Evolutionary conservation across 2,113 vertebrate species (phyloP).

Genomic region (Platichthys stellatus): DNA sequence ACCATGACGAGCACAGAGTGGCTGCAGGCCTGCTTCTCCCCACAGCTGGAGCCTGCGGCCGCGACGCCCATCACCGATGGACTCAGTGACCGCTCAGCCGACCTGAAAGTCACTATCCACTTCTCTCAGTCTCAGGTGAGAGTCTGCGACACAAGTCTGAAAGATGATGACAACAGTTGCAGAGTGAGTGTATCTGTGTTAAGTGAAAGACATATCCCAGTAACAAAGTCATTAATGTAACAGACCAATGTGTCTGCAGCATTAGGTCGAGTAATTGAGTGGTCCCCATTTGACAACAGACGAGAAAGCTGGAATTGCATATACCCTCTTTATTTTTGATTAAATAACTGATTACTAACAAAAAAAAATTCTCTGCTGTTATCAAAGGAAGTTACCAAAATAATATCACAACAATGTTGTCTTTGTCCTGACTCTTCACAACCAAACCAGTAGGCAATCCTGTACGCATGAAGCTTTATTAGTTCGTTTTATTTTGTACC

Average conservation of each 20-base stretch:
- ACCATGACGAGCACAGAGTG: slow-evolving; percentile 91
- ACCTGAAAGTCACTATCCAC: slow-evolving; percentile 93
- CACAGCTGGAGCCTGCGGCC: slow-evolving; percentile 85
- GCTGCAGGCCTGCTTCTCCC: slow-evolving; percentile 91
- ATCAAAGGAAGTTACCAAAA: not conserved
- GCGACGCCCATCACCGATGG: slow-evolving; percentile 77
- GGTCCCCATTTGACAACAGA: not conserved
- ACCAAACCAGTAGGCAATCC: too few species aligned
- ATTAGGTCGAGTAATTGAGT: not conserved
- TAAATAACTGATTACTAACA: not conserved
- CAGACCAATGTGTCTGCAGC: not conserved
- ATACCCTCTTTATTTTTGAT: not conserved
- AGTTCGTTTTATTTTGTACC: too few species aligned
- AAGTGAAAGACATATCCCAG: too few species aligned
- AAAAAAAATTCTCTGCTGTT: not conserved
- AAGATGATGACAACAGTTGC: not conserved
- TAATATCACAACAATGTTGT: not conserved
- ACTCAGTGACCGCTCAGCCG: slow-evolving; percentile 84
- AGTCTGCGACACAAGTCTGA: not conserved
- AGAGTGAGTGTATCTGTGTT: not conserved
- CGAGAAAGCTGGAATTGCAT: not conserved
- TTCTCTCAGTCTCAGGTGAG: slow-evolving; percentile 94
- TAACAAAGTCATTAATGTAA: not conserved
- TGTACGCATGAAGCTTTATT: too few species aligned
- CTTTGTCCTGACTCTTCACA: not conserved